Percentiles rank a stretch among this genome's conserved stretches.
phyloP scores from a whole-genome alignment of 2,888 invertebrate genomes.

The Ellobium chinense region DNA sequence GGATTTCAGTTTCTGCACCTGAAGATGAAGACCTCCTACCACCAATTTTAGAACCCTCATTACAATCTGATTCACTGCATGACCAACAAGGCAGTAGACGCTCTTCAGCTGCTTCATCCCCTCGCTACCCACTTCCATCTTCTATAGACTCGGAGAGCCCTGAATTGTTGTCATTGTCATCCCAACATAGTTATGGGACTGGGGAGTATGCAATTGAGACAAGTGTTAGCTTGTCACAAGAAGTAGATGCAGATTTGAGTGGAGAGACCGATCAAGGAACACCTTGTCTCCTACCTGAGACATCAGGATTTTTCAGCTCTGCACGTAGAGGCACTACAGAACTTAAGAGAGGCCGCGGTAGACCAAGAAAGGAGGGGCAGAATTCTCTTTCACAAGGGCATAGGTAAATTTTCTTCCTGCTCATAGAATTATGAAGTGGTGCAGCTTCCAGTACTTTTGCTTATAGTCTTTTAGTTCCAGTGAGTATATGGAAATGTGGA shows the following conservation, averaged over 20 bases:
- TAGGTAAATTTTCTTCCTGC: too few relatives aligned
- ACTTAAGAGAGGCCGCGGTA: conserved; percentile 30
- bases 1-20: neutral
- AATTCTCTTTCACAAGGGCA: neutral
- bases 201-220: neutral
- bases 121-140: neutral
- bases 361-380: conserved; percentile 37
- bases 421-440: too few relatives aligned
- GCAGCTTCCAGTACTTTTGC: too few relatives aligned
- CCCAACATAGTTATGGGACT: neutral
- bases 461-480: too few relatives aligned
- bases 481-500: too few relatives aligned
- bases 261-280: conserved; percentile 11
- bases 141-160: neutral
- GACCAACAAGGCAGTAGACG: too few relatives aligned
- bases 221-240: neutral
- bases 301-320: conserved; percentile 24
- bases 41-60: neutral
- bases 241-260: neutral
- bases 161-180: neutral
- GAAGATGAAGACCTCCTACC: neutral
- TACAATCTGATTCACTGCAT: too few relatives aligned
- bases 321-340: neutral
- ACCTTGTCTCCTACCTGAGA: conserved; percentile 36
- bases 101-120: too few relatives aligned